These are phyloP conservation scores for Amphiprion percula DNA, from an alignment of 2,113 vertebrate genomes.

Conservation along the genomic window DNA sequence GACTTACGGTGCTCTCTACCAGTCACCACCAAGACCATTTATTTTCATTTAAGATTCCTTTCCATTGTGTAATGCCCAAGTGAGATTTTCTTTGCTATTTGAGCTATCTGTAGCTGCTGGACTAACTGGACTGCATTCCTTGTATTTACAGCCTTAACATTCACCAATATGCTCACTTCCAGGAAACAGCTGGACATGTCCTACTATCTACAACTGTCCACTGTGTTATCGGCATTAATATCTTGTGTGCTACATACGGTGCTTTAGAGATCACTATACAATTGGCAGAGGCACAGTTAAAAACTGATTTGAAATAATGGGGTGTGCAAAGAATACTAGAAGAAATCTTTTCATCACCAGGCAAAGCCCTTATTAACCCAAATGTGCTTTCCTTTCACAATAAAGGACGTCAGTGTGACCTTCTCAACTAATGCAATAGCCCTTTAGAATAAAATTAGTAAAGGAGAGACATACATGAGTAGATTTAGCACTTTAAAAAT, in stretches of 20 bases:
- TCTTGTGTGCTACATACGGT: neutral
- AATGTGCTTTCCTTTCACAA: neutral
- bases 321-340: neutral
- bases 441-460: neutral
- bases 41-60: slow-evolving; percentile 8
- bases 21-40: neutral
- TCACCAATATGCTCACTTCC: neutral
- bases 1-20: slow-evolving; percentile 2
- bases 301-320: neutral
- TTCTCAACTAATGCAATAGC: neutral
- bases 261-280: slow-evolving; percentile 17
- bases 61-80: slow-evolving; percentile 7
- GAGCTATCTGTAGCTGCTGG: slow-evolving; percentile 1
- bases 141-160: neutral
- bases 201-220: neutral
- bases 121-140: neutral
- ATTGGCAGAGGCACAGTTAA: neutral
- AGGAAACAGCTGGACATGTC: neutral
- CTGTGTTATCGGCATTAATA: slow-evolving; percentile 1
- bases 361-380: neutral
- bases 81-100: slow-evolving; percentile 19
- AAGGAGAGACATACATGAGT: neutral
- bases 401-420: neutral
- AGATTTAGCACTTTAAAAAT: neutral
- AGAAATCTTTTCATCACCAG: neutral